Evolutionary conservation across 2,797 vertebrate genomes (phyloP).

Genomic region (Pseudochirops corinnae): DNA sequence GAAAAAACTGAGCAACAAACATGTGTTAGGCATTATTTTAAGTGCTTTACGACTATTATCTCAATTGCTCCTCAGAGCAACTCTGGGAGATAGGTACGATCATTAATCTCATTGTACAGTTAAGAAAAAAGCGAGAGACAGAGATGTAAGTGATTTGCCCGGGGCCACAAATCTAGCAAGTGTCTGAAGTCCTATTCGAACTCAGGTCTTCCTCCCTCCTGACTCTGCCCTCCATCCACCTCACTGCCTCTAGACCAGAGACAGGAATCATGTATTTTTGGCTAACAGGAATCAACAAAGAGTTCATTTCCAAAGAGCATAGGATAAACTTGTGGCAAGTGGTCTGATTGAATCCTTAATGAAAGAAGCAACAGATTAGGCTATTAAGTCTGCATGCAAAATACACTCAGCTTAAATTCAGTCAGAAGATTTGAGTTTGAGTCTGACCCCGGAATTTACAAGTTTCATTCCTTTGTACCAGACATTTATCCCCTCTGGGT

Average conservation of each 20-base stretch:
- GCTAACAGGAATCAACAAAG: background rate
- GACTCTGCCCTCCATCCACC: background rate
- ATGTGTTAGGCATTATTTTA: background rate
- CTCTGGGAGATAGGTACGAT: background rate
- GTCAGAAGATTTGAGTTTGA: background rate
- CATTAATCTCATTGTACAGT: background rate
- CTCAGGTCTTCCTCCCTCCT: background rate
- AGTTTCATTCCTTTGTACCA: background rate
- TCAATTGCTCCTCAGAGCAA: background rate
- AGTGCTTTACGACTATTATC: background rate
- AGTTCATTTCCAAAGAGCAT: background rate
- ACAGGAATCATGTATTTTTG: background rate
- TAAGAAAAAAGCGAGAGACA: background rate
- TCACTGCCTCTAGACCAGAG: background rate
- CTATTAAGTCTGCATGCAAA: background rate
- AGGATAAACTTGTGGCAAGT: background rate
- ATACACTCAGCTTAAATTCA: background rate
- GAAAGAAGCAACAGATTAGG: background rate
- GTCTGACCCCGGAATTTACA: background rate
- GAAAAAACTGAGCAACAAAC: background rate
- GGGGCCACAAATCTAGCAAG: background rate
- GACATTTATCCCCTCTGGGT: background rate
- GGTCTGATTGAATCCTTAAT: background rate
- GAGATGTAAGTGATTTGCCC: background rate
- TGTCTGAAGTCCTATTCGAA: background rate